phyloP scores from a whole-genome alignment of 1,140 invertebrate species.

The Dendroctonus valens region DNA sequence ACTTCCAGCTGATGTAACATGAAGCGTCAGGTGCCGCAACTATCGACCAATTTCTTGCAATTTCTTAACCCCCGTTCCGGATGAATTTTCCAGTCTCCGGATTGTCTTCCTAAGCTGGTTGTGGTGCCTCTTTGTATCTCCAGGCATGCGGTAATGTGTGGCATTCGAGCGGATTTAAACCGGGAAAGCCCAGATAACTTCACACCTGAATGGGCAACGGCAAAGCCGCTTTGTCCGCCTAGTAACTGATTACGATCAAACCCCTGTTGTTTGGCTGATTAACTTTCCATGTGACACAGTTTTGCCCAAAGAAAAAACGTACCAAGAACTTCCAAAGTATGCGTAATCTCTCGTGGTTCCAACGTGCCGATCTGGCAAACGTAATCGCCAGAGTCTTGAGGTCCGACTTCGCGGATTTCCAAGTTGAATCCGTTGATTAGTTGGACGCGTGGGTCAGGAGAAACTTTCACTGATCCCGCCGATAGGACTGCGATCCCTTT shows the following conservation, averaged over 20 bases:
- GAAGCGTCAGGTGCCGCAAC: no score
- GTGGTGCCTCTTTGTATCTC: conserved; percentile 8
- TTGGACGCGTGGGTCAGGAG: conserved; percentile 56
- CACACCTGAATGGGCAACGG: conserved; percentile 44
- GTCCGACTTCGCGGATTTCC: conserved; percentile 57
- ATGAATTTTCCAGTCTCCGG: no score
- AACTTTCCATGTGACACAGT: neutral
- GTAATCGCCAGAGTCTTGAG: conserved; percentile 61
- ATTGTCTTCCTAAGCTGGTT: no score
- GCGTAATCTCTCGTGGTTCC: conserved; percentile 59
- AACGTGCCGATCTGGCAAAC: conserved; percentile 61
- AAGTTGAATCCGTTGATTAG: conserved; percentile 57
- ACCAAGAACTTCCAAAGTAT: conserved; percentile 61
- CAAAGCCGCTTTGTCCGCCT: conserved; percentile 39
- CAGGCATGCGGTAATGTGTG: conserved; percentile 39
- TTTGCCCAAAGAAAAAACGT: conserved; percentile 42
- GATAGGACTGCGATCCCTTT: conserved; percentile 60
- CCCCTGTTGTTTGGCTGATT: neutral
- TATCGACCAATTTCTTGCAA: no score
- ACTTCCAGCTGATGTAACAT: neutral
- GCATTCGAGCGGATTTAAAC: conserved; percentile 40
- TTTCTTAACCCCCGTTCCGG: no score
- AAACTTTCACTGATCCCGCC: conserved; percentile 59
- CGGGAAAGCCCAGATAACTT: conserved; percentile 36
- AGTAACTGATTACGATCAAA: neutral